Evolutionary conservation across 2,888 invertebrate species (phyloP).

Genomic region (Aporophyla lueneburgensis): DNA sequence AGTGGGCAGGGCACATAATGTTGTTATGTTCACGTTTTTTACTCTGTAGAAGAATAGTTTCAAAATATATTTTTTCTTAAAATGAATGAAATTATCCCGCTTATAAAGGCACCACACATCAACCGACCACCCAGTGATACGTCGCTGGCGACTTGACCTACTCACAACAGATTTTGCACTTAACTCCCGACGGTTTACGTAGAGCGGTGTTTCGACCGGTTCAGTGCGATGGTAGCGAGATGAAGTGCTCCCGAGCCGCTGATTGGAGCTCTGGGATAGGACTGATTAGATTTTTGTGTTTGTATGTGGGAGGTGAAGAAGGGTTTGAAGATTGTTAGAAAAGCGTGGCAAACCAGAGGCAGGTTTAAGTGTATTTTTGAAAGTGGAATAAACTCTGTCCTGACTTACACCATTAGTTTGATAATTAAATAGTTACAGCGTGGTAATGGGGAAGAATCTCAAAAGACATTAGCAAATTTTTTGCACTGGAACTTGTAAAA

Average conservation of each 20-base stretch:
- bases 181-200: constrained; percentile 71
- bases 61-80: not conserved
- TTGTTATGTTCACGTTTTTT: not conserved
- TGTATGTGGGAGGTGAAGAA: not conserved
- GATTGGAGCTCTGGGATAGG: constrained; percentile 54
- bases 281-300: constrained; percentile 36
- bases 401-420: not conserved
- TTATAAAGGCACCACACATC: constrained; percentile 26
- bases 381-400: not conserved
- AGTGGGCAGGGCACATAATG: too few species aligned
- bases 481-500: not conserved
- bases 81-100: not conserved
- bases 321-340: not conserved
- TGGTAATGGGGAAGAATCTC: not conserved
- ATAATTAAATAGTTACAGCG: not conserved
- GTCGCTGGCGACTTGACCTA: constrained; percentile 75
- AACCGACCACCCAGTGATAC: constrained; percentile 50
- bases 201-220: constrained; percentile 67
- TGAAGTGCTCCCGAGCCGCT: constrained; percentile 44
- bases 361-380: not conserved
- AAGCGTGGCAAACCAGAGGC: too few species aligned
- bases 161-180: constrained; percentile 77
- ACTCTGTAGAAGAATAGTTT: not conserved
- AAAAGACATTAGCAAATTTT: not conserved
- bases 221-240: constrained; percentile 58